These are phyloP conservation scores for Temnothorax unifasciatus DNA, from an alignment of 2,888 invertebrate genomes.

Conservation along the genomic window DNA sequence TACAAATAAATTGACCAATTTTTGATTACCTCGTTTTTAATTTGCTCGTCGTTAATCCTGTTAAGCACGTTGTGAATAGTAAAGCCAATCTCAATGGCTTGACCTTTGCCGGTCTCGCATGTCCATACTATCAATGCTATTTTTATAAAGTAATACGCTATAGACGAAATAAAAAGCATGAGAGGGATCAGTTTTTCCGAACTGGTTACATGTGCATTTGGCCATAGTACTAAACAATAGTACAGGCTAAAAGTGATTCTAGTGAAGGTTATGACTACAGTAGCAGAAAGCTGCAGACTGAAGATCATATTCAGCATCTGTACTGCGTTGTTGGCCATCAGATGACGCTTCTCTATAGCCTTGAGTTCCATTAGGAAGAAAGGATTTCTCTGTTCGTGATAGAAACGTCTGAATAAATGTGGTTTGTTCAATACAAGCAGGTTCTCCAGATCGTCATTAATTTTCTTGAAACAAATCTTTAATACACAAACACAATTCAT, in stretches of 20 bases:
- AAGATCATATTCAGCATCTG: slow-evolving; percentile 74
- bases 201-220: background rate
- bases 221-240: slow-evolving; percentile 70
- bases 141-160: slow-evolving; percentile 70
- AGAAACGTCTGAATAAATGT: slow-evolving; percentile 78
- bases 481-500: slow-evolving; percentile 7
- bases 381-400: slow-evolving; percentile 77
- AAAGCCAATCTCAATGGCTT: slow-evolving; percentile 69
- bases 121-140: slow-evolving; percentile 71
- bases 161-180: slow-evolving; percentile 60
- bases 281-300: slow-evolving; percentile 73
- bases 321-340: slow-evolving; percentile 74
- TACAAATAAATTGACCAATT: background rate
- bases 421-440: slow-evolving; percentile 72
- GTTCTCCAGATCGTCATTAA: slow-evolving; percentile 73
- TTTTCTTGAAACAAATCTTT: background rate
- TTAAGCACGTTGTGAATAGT: slow-evolving; percentile 75
- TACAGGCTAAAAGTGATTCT: slow-evolving; percentile 79
- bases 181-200: slow-evolving; percentile 68
- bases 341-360: slow-evolving; percentile 75
- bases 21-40: slow-evolving; percentile 60
- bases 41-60: slow-evolving; percentile 30
- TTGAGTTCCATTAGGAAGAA: slow-evolving; percentile 73
- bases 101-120: slow-evolving; percentile 74
- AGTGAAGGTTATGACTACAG: slow-evolving; percentile 73